These are phyloP conservation scores for Tetramorium parvispinum DNA, from an alignment of 1,140 invertebrate genomes.

Conservation along the genomic window DNA sequence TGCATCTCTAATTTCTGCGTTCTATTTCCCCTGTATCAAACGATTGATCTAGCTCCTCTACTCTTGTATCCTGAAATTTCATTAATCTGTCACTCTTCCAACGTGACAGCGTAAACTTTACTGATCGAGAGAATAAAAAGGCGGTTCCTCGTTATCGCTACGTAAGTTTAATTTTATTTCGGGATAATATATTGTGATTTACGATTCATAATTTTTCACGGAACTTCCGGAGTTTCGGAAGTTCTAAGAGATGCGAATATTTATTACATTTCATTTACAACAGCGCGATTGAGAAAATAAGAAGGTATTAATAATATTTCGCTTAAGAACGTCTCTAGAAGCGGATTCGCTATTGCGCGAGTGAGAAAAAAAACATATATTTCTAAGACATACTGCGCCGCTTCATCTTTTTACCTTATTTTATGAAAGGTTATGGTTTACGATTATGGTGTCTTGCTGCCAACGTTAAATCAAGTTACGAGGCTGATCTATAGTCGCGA, in stretches of 20 bases:
- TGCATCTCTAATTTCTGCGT: constrained; percentile 16
- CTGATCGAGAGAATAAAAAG: not conserved
- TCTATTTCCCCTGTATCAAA: not conserved
- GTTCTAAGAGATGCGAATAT: not conserved
- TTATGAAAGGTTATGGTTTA: constrained; percentile 18
- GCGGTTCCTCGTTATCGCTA: not conserved
- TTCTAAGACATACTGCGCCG: not conserved
- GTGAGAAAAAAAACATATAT: not conserved
- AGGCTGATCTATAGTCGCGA: constrained; percentile 20
- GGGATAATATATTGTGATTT: not conserved
- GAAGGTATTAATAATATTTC: not conserved
- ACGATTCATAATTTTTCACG: not conserved
- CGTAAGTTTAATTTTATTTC: not conserved
- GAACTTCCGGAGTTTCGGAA: too few relatives aligned
- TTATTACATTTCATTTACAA: not conserved
- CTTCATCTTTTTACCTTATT: constrained; percentile 24
- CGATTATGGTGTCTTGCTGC: not conserved
- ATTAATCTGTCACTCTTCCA: not conserved
- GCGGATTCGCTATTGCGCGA: not conserved
- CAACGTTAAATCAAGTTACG: constrained; percentile 55
- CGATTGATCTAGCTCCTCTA: not conserved
- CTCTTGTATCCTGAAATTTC: not conserved
- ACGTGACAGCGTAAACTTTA: not conserved
- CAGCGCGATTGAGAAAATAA: not conserved
- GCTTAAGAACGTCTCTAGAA: not conserved